A percentile compares a stretch with the other conserved stretches of the same genome.
Evolutionary conservation across 2,888 invertebrate genomes (phyloP).

Genomic region (Xylota segnis): DNA sequence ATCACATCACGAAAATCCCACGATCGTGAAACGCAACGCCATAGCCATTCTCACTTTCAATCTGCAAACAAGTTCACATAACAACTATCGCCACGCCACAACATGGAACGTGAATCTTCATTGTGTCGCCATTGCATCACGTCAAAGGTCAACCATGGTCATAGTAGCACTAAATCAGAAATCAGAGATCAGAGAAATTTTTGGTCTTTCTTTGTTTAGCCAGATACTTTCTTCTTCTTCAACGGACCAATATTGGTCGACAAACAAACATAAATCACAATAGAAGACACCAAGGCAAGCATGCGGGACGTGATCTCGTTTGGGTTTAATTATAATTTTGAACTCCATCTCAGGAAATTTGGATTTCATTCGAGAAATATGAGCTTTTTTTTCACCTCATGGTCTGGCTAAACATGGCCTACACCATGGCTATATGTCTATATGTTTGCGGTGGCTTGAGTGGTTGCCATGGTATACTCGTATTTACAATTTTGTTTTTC

Average conservation of each 20-base stretch:
- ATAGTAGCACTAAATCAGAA: slow-evolving; percentile 32
- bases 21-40: slow-evolving; percentile 8
- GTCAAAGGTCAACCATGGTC: slow-evolving; percentile 27
- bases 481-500: background rate
- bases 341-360: slow-evolving; percentile 16
- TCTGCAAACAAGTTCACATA: slow-evolving; percentile 16
- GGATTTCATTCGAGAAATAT: slow-evolving; percentile 31
- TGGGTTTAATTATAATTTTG: slow-evolving; percentile 29
- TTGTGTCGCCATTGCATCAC: slow-evolving; percentile 7
- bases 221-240: slow-evolving; percentile 44
- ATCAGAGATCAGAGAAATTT: slow-evolving; percentile 52
- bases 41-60: background rate
- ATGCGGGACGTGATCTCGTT: slow-evolving; percentile 26
- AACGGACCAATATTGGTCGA: slow-evolving; percentile 15
- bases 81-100: background rate
- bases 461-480: background rate
- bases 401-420: background rate
- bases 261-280: slow-evolving; percentile 12
- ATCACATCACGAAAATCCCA: slow-evolving; percentile 9
- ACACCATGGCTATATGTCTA: background rate
- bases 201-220: slow-evolving; percentile 16
- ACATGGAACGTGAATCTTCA: background rate
- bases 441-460: background rate
- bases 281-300: background rate
- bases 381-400: slow-evolving; percentile 24